These are phyloP conservation scores for Dicrostonyx torquatus DNA, from an alignment of 2,797 vertebrate species.

Conservation along the genomic window DNA sequence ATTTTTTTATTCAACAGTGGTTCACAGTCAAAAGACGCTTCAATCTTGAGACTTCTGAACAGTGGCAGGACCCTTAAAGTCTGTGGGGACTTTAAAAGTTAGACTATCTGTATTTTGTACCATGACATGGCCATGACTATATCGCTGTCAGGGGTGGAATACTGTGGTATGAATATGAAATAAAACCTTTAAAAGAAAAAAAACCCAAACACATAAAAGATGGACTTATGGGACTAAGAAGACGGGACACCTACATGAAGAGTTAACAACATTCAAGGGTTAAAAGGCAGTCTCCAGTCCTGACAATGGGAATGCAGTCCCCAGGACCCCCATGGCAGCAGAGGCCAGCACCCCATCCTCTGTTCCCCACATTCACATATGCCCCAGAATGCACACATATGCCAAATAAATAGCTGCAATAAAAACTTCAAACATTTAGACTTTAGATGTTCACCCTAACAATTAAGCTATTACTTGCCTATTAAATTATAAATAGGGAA, in stretches of 20 bases:
- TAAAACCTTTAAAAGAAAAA: not conserved
- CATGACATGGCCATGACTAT: not conserved
- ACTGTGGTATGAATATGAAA: not conserved
- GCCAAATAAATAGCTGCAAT: not conserved
- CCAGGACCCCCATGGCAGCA: not conserved
- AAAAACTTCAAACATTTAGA: not conserved
- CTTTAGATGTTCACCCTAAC: not conserved
- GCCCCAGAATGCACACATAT: not conserved
- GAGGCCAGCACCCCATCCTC: not conserved
- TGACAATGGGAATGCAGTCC: not conserved
- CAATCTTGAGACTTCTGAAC: not conserved
- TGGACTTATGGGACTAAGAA: not conserved
- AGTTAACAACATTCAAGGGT: not conserved
- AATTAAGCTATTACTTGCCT: slow-evolving; percentile 5
- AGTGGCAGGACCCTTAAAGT: not conserved
- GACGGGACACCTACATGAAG: not conserved
- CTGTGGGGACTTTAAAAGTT: not conserved
- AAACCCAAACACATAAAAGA: not conserved
- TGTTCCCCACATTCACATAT: not conserved
- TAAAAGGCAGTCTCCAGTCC: not conserved
- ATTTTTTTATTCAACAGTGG: not conserved
- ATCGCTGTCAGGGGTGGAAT: not conserved
- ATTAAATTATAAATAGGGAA: slow-evolving; percentile 38
- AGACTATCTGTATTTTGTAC: not conserved
- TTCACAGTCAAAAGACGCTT: not conserved